Evolutionary conservation across 2,888 invertebrate genomes (phyloP), one percentile per base, ranked within the genome.

Genomic region (Pilophorus perplexus): DNA sequence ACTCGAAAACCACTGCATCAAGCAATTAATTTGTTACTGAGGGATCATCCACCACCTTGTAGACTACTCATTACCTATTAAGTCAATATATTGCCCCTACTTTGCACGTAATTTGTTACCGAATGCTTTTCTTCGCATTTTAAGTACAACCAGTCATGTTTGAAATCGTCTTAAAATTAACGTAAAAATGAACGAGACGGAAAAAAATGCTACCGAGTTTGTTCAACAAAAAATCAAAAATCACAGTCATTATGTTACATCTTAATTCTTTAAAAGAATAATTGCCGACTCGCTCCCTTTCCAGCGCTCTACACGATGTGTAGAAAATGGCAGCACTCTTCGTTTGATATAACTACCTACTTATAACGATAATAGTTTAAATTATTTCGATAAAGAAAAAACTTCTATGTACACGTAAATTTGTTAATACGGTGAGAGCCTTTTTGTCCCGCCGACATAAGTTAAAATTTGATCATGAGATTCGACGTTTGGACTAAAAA

Each of bases 381-480:
- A 18, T 44, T 18, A 59, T 22, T 16, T 23, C 37, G 38, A 14
- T 23, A 38, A 38, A 38, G n/a, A 42, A 59, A 4, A 59, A 40
- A 23, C 38, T 5, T 42, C 2, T 40, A 59, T 33, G 27, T 22
- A 37, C 22, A 55, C n/a, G n/a, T n/a, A 6, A 8, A 37, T 55
- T 52, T 18, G 25, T 27, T 33, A 3, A 14, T 28, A 52, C 5
- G 23, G 12, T 18, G 25, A 52, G 52, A 28, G 20, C 18, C 18
- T 20, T 37, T 54, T 54, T 55, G n/a, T 37, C n/a, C 5, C 16
- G 3, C 4, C 3, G 18, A 59, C 14, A n/a, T n/a, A n/a, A n/a
- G n/a, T n/a, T n/a, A n/a, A 59, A 38, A 59, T 59, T 59, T 59
- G 40, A 44, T 37, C 37, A 38, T 55, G 55, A 33, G 38, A 55